Conservation (phyloP, 2,797 vertebrate genomes). For the Gobio occitaniae region DNA sequence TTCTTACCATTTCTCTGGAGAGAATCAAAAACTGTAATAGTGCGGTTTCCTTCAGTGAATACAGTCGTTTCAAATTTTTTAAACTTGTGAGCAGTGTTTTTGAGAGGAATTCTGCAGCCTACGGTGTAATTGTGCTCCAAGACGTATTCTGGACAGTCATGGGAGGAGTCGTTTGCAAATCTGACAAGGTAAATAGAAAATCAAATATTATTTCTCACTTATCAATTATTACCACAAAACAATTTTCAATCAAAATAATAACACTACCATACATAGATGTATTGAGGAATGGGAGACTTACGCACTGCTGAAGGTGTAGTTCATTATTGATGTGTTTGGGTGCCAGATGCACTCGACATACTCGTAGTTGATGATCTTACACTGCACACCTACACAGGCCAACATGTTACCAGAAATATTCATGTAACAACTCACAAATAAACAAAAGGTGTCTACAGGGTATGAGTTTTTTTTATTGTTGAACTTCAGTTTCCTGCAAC, state of each 20-base stretch:
- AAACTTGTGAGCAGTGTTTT: fast-evolving
- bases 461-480: background rate
- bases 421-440: background rate
- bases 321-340: slow-evolving; percentile 59
- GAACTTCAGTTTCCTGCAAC: background rate
- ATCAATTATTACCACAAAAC: background rate
- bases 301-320: slow-evolving; percentile 71
- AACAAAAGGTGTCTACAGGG: background rate
- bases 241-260: background rate
- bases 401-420: background rate
- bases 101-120: slow-evolving; percentile 56
- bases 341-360: slow-evolving; percentile 79
- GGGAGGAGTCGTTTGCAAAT: fast-evolving
- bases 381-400: slow-evolving; percentile 53
- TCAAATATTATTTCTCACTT: background rate
- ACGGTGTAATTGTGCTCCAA: slow-evolving; percentile 40
- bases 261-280: background rate
- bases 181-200: slow-evolving; percentile 27
- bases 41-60: slow-evolving; percentile 12
- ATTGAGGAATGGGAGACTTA: slow-evolving; percentile 25
- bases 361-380: slow-evolving; percentile 71
- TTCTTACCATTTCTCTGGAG: slow-evolving; percentile 44
- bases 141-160: slow-evolving; percentile 59
- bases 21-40: background rate
- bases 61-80: background rate